Base-by-base conservation (phyloP, 2,113 vertebrate species). In the Tragelaphus strepsiceros region DNA sequence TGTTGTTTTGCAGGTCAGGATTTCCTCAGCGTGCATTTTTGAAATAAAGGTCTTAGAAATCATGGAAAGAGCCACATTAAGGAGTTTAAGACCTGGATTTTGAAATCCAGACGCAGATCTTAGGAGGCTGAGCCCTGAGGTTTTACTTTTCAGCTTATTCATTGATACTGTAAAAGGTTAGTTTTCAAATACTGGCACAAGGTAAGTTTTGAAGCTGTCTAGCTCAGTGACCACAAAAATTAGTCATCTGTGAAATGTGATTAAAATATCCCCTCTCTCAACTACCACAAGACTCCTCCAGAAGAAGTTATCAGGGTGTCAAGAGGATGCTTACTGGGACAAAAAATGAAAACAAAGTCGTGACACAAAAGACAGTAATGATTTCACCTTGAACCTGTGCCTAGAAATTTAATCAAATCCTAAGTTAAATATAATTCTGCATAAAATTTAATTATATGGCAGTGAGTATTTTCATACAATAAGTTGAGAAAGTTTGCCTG, bases 401-500 rank as follows among this genome's bases (percentile, higher is more conserved):
- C 21, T 54, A 77, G 58, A 62, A 91, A 92, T 64, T 74, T 56
- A 92, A 84, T 81, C 77, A 71, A 83, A 92, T 92, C 90, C 9
- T 59, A 88, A 74, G 78, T 96, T 39, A 88, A 91, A 95, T 92
- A n/a, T 54, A 95, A 77, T 90, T 86, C 13, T 95, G 43, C 46
- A 64, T 93, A 51, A 88, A 67, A 87, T 74, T 88, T 94, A 97
- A 96, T 91, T 93, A 91, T 92, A n/a, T 56, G 46, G 30, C 71
- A 91, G 11, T 80, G 62, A 89, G 13, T 61, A 53, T 78, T 93
- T 91, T 92, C 35, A 67, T 39, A 67, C 1, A 80, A n/a, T 86
- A 51, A 58, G 2, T 24, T 80, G 35, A 30, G 24, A 85, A 90
- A 12, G 1, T 59, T 95, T 59, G 85, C 46, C 53, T 78, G 30